Base-by-base conservation (phyloP, 2,797 vertebrate species). In the Sebastolobus alascanus region DNA sequence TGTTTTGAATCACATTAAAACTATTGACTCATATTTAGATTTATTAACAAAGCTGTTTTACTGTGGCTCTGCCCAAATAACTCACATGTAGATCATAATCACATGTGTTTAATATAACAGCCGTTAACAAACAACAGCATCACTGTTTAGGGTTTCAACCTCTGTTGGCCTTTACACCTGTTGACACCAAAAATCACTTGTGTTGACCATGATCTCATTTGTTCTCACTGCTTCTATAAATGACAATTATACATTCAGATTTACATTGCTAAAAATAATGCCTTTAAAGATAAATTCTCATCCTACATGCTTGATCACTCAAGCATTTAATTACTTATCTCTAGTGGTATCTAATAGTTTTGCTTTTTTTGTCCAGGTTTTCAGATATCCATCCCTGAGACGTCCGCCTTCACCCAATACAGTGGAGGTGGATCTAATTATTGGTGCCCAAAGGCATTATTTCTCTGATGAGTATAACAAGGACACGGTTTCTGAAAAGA, bases 1-100 rank as follows among this genome's bases (percentile, higher is more conserved):
- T 75, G 78, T 46, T 75, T 64, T 33, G 2, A 59, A 64, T 80
- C 50, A 55, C 16, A 64, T 52, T 25, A 35, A 37, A 43, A 43
- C 31, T 14, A 18, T 40, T 65, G 75, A 73, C 18, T 75, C 58
- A 73, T 55, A 25, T 38, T 65, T 5, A 29, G 64, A 61, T 75
- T 64, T 67, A 37, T 16, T 27, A n/a, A 59, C 27, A 16, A 2
- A 38, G 25, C 40, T 70, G 12, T 38, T 72, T 60, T 3, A 56
- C 43, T 38, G 40, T 20, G 31, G 22, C 27, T 74, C 29, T 43
- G 16, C 25, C 55, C 61, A 10, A 14, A 58, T 65, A 1, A 60
- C 69, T 46, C 8, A 65, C 46, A 63, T 16, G 4, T 27, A 38
- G 22, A 37, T 58, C 64, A 50, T 29, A 27, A 31, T 59, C 35